Conservation (phyloP, 2,113 vertebrate species). For the Sylvietta virens region DNA sequence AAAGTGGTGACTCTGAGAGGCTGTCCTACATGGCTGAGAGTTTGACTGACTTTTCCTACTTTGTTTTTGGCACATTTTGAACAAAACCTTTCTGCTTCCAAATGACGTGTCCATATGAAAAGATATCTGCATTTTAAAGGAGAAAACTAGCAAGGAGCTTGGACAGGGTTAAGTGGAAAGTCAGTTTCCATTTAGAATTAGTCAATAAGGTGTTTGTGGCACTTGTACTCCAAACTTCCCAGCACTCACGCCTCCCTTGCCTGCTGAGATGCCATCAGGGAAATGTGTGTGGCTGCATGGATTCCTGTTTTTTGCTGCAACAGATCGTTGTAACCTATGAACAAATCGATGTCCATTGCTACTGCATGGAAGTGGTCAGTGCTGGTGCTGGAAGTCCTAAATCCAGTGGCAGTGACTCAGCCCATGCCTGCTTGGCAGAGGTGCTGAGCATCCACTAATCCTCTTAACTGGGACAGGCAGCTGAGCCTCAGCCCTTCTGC, state of each 20-base stretch:
- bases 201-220: neutral
- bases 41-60: neutral
- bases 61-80: neutral
- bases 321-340: neutral
- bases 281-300: neutral
- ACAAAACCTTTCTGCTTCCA: neutral
- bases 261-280: neutral
- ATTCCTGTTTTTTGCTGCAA: neutral
- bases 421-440: rapidly evolving
- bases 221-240: neutral
- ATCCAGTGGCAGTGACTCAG: neutral
- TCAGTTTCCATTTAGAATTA: neutral
- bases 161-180: neutral
- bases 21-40: rapidly evolving
- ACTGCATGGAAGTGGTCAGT: neutral
- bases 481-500: neutral
- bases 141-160: neutral
- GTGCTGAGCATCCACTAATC: neutral
- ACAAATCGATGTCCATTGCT: rapidly evolving
- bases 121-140: neutral
- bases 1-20: neutral
- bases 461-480: neutral
- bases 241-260: neutral
- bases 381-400: neutral
- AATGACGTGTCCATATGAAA: rapidly evolving